Base-by-base conservation (phyloP, 2,888 invertebrate species). In the Galeopsomyia nigrocyanea region DNA sequence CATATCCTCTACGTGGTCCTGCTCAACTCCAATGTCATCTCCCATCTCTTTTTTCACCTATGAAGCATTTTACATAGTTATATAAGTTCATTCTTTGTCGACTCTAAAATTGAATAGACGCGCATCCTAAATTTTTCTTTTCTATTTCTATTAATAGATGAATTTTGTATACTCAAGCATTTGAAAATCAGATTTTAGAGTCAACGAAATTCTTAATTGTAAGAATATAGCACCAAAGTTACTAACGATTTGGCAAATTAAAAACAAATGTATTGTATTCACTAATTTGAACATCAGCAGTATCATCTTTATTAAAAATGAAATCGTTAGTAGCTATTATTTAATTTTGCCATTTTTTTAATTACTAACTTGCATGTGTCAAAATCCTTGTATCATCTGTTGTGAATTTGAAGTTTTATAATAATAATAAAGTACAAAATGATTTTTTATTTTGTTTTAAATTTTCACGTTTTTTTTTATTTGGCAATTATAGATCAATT, bases 1-100 rank as follows among this genome's bases (percentile, higher is more conserved):
- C 50, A 64, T 78, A 5, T 66, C 77, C 73, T 71, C 73, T 73
- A 72, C 76, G 75, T 78, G 78, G 74, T 75, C 77, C 76, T 79
- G 77, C 72, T 75, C 57, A 67, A 66, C 71, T 74, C 68, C 76
- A 74, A 13, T 65, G 55, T 21, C 60, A 65, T 60, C 60, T 47
- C 26, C 47, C 21, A 71, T 56, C 50, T 39, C 39, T 56, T 50
- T 13, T 39, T 39, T 39, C 22, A 66, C 53, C 21, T 16, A 55
- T 49, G 26, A 65, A 60, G 46, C 39, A 39, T 55, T 71, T 49
- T 61, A n/a, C n/a, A n/a, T n/a, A 53, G 26, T 69, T 19, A 3
- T 39, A 69, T 49, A 57, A 64, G 50, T 7, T 26, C 31, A 26
- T 5, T 50, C 39, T 50, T 56, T 62, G 50, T 19, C 61, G 61